Conservation (phyloP, 2,888 invertebrate genomes). For the Microctonus aethiopoides region DNA sequence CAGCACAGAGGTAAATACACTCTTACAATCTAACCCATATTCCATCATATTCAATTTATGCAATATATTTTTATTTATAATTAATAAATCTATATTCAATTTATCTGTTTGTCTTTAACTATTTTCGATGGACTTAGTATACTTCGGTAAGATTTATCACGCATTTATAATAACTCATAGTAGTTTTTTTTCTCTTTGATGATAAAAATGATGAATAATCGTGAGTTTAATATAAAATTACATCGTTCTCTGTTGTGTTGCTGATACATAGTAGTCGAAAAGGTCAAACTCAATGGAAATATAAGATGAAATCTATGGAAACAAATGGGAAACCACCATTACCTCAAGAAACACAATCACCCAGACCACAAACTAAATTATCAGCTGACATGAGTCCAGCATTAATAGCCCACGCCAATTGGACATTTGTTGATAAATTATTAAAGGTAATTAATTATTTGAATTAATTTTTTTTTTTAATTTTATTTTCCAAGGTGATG, state of each 20-base stretch:
- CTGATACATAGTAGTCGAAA: constrained; percentile 57
- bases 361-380: constrained; percentile 68
- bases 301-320: constrained; percentile 65
- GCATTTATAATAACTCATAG: not conserved
- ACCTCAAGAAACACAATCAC: constrained; percentile 64
- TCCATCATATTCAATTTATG: constrained; percentile 7
- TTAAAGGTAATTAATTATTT: constrained; percentile 78
- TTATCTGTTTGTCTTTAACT: not conserved
- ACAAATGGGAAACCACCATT: constrained; percentile 58
- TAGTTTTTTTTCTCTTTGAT: not conserved
- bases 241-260: constrained; percentile 46
- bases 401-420: constrained; percentile 94
- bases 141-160: constrained; percentile 23
- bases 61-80: constrained; percentile 24
- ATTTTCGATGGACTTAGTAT: constrained; percentile 3
- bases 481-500: no score
- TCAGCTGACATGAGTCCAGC: constrained; percentile 83
- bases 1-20: constrained; percentile 75
- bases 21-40: not conserved
- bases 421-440: constrained; percentile 97
- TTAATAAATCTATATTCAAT: constrained; percentile 25
- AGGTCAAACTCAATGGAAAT: constrained; percentile 65
- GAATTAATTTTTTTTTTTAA: no score
- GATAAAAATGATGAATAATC: not conserved
- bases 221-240: constrained; percentile 21